These are phyloP conservation scores for Lasioglossum marginatum DNA, from an alignment of 2,888 invertebrate genomes.

Conservation along the genomic window DNA sequence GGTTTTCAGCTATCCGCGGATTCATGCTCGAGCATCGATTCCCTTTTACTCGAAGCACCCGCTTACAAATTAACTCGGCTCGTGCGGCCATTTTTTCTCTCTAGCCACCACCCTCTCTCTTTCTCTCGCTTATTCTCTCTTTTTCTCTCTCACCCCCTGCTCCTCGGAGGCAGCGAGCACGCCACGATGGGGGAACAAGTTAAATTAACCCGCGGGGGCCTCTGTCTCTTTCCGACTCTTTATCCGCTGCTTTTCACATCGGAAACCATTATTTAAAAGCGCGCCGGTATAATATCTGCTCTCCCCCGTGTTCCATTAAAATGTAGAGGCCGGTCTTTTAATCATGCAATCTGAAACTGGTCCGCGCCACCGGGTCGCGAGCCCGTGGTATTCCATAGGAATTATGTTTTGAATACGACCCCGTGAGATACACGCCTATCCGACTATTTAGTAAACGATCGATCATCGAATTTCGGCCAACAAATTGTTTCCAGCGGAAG, in stretches of 20 bases:
- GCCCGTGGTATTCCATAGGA: constrained; percentile 10
- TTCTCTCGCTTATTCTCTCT: too few relatives aligned
- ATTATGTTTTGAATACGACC: constrained; percentile 27
- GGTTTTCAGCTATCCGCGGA: constrained; percentile 50
- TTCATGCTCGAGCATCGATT: constrained; percentile 58
- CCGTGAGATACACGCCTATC: not conserved
- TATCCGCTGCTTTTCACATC: constrained; percentile 27
- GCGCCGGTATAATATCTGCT: constrained; percentile 45
- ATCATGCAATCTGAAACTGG: constrained; percentile 29
- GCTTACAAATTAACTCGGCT: constrained; percentile 71
- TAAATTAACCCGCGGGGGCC: constrained; percentile 62
- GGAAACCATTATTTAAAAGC: constrained; percentile 50
- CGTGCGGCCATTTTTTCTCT: constrained; percentile 43
- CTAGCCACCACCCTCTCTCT: not conserved
- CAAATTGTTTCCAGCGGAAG: not conserved
- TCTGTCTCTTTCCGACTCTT: constrained; percentile 20
- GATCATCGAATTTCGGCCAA: not conserved
- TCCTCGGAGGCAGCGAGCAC: constrained; percentile 51
- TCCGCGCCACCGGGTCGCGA: not conserved
- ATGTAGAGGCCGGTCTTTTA: constrained; percentile 30
- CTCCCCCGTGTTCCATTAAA: constrained; percentile 47
- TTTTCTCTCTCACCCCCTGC: not conserved
- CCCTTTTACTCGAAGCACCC: constrained; percentile 46
- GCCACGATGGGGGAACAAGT: constrained; percentile 57
- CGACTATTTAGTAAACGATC: constrained; percentile 8